Base-by-base conservation (phyloP, 2,797 vertebrate genomes). In the Nothura maculosa region DNA sequence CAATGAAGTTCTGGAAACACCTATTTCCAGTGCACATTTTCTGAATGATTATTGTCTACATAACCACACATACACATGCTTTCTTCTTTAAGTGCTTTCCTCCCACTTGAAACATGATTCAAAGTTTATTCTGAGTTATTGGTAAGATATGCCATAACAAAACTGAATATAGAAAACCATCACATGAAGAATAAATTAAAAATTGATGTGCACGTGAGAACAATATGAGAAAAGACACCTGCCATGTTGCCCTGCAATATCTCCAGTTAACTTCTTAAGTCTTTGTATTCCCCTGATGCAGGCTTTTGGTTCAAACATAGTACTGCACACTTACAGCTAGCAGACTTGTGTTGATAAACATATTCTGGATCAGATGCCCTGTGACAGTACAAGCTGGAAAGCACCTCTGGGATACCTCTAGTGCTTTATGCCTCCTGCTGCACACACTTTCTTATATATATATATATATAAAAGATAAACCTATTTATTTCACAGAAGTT, bases 341-440 rank as follows among this genome's bases (percentile, higher is more conserved):
- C 25, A 81, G 58, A 62, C 25, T 50, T 91, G 80, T 69, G 77
- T 96, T 94, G 64, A 34, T 61, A 64, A 89, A 43, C 34, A 62
- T 83, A 72, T 54, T 43, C 73, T 76, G 70, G 32, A 70, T 63
- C 47, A 57, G 38, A 76, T 85, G 75, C 6, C 34, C 34, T 64
- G 27, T 87, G 38, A 87, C 68, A 74, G 55, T 61, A 69, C 12
- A 77, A 85, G 58, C 32, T 34, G 16, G 58, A 73, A n/a, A 90
- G 69, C n/a, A 90, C 54, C 45, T 94, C 75, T 82, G 54, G 90
- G 42, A 69, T 74, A 30, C 30, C 50, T 36, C 36, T 57, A 36
- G 52, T 84, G 47, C 8, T 83, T 91, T 77, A 73, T 47, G 42
- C 42, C 82, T 63, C 62, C 78, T 90, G 14, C 25, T 93, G 62